These are phyloP conservation scores for Halichoerus grypus DNA, from an alignment of 2,113 vertebrate species.

Conservation along the genomic window DNA sequence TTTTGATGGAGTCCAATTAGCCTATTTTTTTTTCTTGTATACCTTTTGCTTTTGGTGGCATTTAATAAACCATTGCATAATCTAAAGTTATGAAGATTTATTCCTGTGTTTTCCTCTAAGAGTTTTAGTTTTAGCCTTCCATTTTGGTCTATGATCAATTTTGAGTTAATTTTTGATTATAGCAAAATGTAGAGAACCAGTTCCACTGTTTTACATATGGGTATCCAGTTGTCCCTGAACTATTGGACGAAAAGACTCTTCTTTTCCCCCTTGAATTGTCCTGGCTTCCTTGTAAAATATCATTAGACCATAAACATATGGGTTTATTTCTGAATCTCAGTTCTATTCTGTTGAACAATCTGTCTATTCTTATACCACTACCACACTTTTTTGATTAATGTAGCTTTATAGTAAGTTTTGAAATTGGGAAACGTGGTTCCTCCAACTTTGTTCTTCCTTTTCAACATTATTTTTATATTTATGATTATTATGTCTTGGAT, in stretches of 20 bases:
- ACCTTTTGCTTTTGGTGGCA: not conserved
- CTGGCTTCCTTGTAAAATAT: not conserved
- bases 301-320: not conserved
- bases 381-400: not conserved
- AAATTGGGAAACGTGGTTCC: not conserved
- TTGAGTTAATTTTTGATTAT: not conserved
- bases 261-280: not conserved
- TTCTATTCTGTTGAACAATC: not conserved
- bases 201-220: not conserved
- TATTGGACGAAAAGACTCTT: not conserved
- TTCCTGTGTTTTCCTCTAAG: not conserved
- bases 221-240: not conserved
- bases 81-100: not conserved
- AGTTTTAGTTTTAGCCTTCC: not conserved
- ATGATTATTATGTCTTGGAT: not conserved
- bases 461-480: not conserved
- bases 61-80: not conserved
- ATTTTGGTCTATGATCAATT: not conserved
- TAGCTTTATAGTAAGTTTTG: not conserved
- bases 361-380: not conserved
- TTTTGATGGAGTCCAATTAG: not conserved
- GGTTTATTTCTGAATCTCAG: not conserved
- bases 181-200: not conserved
- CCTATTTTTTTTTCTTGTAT: not conserved
- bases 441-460: not conserved